Percentiles rank a stretch among this genome's conserved stretches.
phyloP scores from a whole-genome alignment of 2,888 invertebrate genomes.

The Hirtodrosophila histrioides region DNA sequence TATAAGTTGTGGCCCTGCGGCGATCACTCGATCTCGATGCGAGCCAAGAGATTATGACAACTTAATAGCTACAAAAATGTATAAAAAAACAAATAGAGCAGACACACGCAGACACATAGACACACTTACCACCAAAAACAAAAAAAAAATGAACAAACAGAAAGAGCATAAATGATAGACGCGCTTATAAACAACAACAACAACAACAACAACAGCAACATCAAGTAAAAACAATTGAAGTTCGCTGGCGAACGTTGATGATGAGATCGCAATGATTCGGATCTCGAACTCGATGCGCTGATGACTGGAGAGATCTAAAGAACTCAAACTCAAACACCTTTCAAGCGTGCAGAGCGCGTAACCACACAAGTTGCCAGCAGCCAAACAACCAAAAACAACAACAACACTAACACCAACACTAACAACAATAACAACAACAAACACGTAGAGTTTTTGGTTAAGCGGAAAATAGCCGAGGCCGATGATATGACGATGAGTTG shows the following conservation, averaged over 20 bases:
- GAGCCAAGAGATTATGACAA: conserved; percentile 70
- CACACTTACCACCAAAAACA: conserved; percentile 27
- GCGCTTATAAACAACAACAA: conserved; percentile 64
- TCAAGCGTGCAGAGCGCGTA: conserved; percentile 71
- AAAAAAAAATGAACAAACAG: conserved; percentile 56
- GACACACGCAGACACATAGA: conserved; percentile 40
- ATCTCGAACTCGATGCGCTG: conserved; percentile 65
- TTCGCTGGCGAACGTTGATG: conserved; percentile 58
- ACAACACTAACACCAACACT: conserved; percentile 30
- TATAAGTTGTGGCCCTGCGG: conserved; percentile 42
- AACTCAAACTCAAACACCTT: conserved; percentile 79
- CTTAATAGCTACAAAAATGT: conserved; percentile 71
- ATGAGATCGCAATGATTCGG: conserved; percentile 64
- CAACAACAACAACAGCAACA: conserved; percentile 29
- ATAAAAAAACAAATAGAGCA: conserved; percentile 68
- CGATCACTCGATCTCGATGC: conserved; percentile 64
- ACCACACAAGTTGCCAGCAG: conserved; percentile 74
- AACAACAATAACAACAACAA: conserved; percentile 35
- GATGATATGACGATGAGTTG: conserved; percentile 59
- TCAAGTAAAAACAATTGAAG: conserved; percentile 68
- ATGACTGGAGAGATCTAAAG: conserved; percentile 78
- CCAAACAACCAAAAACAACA: conserved; percentile 43
- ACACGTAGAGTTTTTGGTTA: conserved; percentile 68
- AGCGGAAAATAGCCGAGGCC: conserved; percentile 74
- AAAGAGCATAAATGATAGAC: conserved; percentile 65